phyloP scores from a whole-genome alignment of 1,140 invertebrate genomes.

The Drosophila navojoa region DNA sequence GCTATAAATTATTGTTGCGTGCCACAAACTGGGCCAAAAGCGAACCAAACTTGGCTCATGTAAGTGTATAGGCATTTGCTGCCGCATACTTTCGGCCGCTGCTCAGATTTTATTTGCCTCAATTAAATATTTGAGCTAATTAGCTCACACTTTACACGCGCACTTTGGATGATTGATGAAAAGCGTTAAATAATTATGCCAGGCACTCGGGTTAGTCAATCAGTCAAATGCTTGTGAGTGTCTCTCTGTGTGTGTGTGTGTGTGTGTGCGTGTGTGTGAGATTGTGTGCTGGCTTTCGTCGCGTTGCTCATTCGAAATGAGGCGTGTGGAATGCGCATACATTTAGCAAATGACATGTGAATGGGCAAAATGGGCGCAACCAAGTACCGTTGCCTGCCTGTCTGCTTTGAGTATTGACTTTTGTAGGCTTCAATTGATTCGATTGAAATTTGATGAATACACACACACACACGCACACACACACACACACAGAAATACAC shows the following conservation, averaged over 20 bases:
- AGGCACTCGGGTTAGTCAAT: constrained; percentile 25
- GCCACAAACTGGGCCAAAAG: no score
- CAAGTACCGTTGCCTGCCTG: constrained; percentile 8
- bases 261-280: neutral
- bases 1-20: no score
- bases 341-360: constrained; percentile 27
- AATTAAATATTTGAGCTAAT: constrained; percentile 80
- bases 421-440: constrained; percentile 37
- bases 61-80: constrained; percentile 16
- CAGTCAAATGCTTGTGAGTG: constrained; percentile 3
- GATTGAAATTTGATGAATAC: constrained; percentile 42
- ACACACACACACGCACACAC: constrained; percentile 15
- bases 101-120: constrained; percentile 70
- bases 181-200: constrained; percentile 69
- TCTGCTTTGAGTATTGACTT: constrained; percentile 33
- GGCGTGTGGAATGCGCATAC: constrained; percentile 23
- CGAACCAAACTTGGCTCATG: no score
- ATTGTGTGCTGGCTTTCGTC: neutral
- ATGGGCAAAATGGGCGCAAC: constrained; percentile 20
- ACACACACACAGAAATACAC: constrained; percentile 3
- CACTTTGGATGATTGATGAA: constrained; percentile 59
- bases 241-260: neutral
- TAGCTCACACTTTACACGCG: constrained; percentile 66
- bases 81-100: constrained; percentile 53
- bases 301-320: constrained; percentile 13